A percentile compares a stretch with the other conserved stretches of the same genome.
Conservation (phyloP, 2,888 invertebrate species). For the Deilephila elpenor region DNA sequence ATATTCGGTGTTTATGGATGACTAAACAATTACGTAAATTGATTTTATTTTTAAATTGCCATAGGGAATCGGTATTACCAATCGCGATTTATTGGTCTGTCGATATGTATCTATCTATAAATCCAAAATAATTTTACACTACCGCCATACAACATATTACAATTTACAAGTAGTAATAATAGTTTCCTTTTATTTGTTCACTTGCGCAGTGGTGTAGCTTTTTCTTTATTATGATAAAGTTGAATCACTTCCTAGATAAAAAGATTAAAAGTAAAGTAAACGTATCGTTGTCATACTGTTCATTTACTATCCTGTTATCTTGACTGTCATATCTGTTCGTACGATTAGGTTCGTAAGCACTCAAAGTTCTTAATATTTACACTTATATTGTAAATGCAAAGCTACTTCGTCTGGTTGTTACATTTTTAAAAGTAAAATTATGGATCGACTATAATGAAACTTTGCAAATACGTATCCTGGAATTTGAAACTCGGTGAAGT, state of each 20-base stretch:
- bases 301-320: neutral
- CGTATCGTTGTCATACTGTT: slow-evolving; percentile 14
- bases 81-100: neutral
- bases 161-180: neutral
- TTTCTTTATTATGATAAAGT: slow-evolving; percentile 2
- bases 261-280: slow-evolving; percentile 25
- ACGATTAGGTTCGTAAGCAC: slow-evolving; percentile 16
- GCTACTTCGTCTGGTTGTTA: neutral
- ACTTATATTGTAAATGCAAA: neutral
- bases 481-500: too few relatives aligned
- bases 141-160: too few relatives aligned
- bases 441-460: too few relatives aligned
- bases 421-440: too few relatives aligned
- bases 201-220: neutral
- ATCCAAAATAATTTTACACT: too few relatives aligned
- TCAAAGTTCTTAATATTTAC: neutral
- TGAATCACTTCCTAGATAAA: slow-evolving; percentile 32
- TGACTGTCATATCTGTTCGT: neutral
- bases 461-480: too few relatives aligned
- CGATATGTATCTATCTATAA: neutral
- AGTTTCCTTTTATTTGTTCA: neutral
- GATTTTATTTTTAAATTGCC: too few relatives aligned
- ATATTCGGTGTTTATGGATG: too few relatives aligned
- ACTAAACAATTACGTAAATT: too few relatives aligned
- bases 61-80: too few relatives aligned